Conservation (phyloP, 2,888 invertebrate genomes). For the Tenodera sinensis region DNA sequence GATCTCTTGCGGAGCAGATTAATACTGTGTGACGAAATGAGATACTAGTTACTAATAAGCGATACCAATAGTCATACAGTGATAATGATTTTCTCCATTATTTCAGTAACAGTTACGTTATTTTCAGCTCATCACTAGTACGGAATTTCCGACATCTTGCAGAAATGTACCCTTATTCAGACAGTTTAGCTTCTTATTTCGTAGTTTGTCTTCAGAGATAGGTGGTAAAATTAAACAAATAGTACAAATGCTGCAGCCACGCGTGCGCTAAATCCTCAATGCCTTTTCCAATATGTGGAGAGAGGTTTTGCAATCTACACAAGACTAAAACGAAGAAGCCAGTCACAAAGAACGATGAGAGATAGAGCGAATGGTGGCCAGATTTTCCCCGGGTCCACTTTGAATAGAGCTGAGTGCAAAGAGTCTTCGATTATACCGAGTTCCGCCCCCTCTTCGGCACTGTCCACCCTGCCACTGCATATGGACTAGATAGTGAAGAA, state of each 20-base stretch:
- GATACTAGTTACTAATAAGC: too few species aligned
- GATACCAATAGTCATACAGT: too few species aligned
- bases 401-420: conserved; percentile 24
- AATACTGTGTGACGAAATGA: too few species aligned
- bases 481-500: conserved; percentile 29
- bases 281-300: conserved; percentile 1
- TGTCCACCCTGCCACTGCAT: conserved; percentile 24
- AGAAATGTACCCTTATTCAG: too few species aligned
- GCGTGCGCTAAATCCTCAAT: background rate
- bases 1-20: too few species aligned
- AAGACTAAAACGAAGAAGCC: background rate
- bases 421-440: conserved; percentile 22
- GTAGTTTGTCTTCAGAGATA: too few species aligned
- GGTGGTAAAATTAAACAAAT: too few species aligned
- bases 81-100: too few species aligned
- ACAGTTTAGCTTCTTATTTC: too few species aligned
- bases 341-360: conserved; percentile 12
- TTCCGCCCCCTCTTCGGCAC: conserved; percentile 1
- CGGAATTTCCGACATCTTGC: too few species aligned
- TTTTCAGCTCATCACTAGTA: too few species aligned
- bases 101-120: too few species aligned
- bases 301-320: conserved; percentile 12
- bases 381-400: conserved; percentile 21
- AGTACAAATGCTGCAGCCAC: background rate
- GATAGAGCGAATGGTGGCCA: conserved; percentile 19